A percentile compares a stretch with the other conserved stretches of the same genome.
Evolutionary conservation across 2,113 vertebrate species (phyloP).

Genomic region (Lophura nycthemera): DNA sequence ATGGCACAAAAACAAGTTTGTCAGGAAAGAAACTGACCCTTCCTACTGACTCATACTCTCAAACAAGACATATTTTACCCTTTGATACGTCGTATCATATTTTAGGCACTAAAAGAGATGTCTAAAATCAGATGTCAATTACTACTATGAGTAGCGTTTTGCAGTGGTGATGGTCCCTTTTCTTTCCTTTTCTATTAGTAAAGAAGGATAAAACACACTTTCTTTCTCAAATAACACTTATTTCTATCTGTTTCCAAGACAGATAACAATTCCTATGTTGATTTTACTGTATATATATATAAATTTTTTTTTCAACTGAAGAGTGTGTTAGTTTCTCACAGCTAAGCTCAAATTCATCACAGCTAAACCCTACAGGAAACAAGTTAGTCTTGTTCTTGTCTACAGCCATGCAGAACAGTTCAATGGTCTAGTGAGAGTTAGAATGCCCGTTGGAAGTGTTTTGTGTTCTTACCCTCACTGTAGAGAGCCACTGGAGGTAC

Average conservation of each 20-base stretch:
- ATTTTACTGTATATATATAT: not conserved
- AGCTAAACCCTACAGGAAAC: not conserved
- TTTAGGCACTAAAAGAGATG: not conserved
- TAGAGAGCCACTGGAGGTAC: slow-evolving; percentile 97
- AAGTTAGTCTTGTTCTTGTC: not conserved
- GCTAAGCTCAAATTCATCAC: not conserved
- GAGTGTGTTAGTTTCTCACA: not conserved
- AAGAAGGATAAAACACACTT: not conserved
- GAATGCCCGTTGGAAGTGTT: not conserved
- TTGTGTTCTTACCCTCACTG: slow-evolving; percentile 89
- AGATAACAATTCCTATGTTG: not conserved
- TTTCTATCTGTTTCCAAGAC: not conserved
- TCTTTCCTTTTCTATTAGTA: not conserved
- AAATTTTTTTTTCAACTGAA: not conserved
- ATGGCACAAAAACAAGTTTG: not conserved
- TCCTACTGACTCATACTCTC: not conserved
- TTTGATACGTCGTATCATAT: not conserved
- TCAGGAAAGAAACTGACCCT: not conserved
- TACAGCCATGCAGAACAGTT: not conserved
- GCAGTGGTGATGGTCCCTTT: not conserved
- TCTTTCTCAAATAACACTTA: not conserved
- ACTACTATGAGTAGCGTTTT: not conserved
- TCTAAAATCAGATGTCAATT: not conserved
- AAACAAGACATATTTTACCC: not conserved
- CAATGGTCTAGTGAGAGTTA: accelerated